These are phyloP conservation scores for Caenorhabditis sp. DNA, from an alignment of 2,888 invertebrate species.

Conservation along the genomic window DNA sequence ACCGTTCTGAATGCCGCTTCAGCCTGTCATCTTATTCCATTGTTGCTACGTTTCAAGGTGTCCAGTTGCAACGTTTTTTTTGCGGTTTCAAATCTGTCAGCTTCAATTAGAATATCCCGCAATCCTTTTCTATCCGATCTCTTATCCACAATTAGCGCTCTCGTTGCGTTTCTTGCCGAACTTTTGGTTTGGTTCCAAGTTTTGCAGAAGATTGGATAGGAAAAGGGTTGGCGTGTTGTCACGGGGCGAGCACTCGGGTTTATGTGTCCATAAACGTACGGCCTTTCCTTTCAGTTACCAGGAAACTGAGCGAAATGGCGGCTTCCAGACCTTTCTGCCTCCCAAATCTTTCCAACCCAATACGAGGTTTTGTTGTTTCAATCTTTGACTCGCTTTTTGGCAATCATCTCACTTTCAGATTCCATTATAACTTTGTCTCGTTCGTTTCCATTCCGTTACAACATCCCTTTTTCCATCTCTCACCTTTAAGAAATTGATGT, in stretches of 20 bases:
- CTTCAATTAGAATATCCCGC: background rate
- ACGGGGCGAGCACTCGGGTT: slow-evolving; percentile 8
- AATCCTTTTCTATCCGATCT: background rate
- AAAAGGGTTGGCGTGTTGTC: background rate
- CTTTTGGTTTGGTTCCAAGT: background rate
- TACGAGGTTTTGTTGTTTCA: background rate
- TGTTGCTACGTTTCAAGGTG: slow-evolving; percentile 11
- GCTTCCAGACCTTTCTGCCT: background rate
- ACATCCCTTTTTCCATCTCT: slow-evolving; percentile 13
- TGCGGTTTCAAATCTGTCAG: slow-evolving; percentile 1
- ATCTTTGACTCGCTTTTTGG: slow-evolving; percentile 5
- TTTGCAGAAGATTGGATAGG: slow-evolving; percentile 1
- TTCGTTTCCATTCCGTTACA: slow-evolving; percentile 24
- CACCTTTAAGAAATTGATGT: slow-evolving; percentile 47
- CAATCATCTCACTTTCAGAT: slow-evolving; percentile 55
- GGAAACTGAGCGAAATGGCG: no score
- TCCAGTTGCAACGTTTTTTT: slow-evolving; percentile 32
- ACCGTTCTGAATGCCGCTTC: slow-evolving; percentile 43
- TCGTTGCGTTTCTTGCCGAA: background rate
- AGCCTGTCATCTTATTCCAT: slow-evolving; percentile 3
- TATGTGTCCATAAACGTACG: slow-evolving; percentile 35
- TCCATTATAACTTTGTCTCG: slow-evolving; percentile 31
- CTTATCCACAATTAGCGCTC: background rate
- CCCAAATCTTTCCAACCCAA: background rate
- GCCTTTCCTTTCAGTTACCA: slow-evolving; percentile 26